Conservation (phyloP, 2,888 invertebrate genomes). For the Dolichomitus sp. region DNA sequence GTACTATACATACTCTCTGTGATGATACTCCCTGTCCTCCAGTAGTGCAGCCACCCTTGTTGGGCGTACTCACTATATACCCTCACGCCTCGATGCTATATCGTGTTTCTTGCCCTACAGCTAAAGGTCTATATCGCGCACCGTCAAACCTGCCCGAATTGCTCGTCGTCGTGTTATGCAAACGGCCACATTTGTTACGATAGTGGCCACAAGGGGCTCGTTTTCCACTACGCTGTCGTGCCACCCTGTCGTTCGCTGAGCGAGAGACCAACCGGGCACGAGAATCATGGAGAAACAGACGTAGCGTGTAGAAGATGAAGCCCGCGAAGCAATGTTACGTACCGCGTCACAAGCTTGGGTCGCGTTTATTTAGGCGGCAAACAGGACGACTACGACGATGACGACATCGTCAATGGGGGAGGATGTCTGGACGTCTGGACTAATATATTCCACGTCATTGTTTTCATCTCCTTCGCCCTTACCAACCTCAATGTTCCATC, state of each 20-base stretch:
- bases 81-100: slow-evolving; percentile 54
- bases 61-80: slow-evolving; percentile 36
- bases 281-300: slow-evolving; percentile 25
- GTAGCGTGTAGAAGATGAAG: slow-evolving; percentile 8
- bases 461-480: slow-evolving; percentile 63
- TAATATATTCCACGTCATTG: slow-evolving; percentile 69
- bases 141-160: slow-evolving; percentile 86
- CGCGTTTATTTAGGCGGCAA: slow-evolving; percentile 67
- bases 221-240: slow-evolving; percentile 77
- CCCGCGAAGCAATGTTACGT: slow-evolving; percentile 35
- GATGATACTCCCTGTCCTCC: slow-evolving; percentile 18
- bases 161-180: slow-evolving; percentile 86
- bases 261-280: slow-evolving; percentile 30
- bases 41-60: slow-evolving; percentile 30
- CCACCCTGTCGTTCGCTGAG: slow-evolving; percentile 63
- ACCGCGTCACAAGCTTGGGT: slow-evolving; percentile 44
- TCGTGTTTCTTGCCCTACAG: slow-evolving; percentile 65
- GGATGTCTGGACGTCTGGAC: slow-evolving; percentile 68
- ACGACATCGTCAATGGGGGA: slow-evolving; percentile 44
- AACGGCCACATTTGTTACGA: slow-evolving; percentile 86
- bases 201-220: slow-evolving; percentile 84
- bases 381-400: slow-evolving; percentile 46
- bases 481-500: slow-evolving; percentile 69
- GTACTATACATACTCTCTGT: slow-evolving; percentile 2
- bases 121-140: slow-evolving; percentile 86